Evolutionary conservation across 2,888 invertebrate species (phyloP).

Genomic region (Monopis laevigella): DNA sequence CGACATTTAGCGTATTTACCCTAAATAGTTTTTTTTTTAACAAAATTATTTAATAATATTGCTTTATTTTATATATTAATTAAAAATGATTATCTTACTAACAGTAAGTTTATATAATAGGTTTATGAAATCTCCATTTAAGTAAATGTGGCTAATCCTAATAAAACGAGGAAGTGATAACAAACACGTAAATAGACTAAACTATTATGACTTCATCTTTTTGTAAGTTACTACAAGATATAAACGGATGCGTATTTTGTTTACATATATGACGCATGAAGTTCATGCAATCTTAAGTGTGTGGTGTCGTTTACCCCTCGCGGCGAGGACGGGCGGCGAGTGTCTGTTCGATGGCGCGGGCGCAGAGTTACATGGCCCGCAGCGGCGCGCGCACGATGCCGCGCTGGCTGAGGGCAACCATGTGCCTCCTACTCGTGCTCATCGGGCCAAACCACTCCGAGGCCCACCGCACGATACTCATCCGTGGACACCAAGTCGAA

Average conservation of each 20-base stretch:
- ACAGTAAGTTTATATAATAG: not conserved
- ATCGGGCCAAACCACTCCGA: slow-evolving; percentile 15
- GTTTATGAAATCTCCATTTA: not conserved
- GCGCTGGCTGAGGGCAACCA: slow-evolving; percentile 50
- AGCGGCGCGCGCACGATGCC: slow-evolving; percentile 57
- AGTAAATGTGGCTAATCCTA: not conserved
- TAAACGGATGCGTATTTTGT: slow-evolving; percentile 56
- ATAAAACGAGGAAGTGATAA: too few relatives aligned
- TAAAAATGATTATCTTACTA: not conserved
- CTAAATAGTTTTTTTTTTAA: not conserved
- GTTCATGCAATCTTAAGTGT: slow-evolving; percentile 54
- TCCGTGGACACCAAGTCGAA: slow-evolving; percentile 44
- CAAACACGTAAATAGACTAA: too few relatives aligned
- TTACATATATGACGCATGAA: slow-evolving; percentile 56
- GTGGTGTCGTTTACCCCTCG: slow-evolving; percentile 63
- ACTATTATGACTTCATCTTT: too few relatives aligned
- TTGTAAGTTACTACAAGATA: slow-evolving; percentile 44
- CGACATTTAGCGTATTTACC: too few relatives aligned
- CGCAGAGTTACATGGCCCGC: slow-evolving; percentile 45
- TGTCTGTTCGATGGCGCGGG: slow-evolving; percentile 9
- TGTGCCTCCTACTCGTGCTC: slow-evolving; percentile 34
- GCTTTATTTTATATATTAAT: not conserved
- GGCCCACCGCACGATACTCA: not conserved
- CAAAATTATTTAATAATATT: not conserved
- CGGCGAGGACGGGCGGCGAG: slow-evolving; percentile 2